These are phyloP conservation scores for Nomada fucata DNA, from an alignment of 2,888 invertebrate genomes.

Conservation along the genomic window DNA sequence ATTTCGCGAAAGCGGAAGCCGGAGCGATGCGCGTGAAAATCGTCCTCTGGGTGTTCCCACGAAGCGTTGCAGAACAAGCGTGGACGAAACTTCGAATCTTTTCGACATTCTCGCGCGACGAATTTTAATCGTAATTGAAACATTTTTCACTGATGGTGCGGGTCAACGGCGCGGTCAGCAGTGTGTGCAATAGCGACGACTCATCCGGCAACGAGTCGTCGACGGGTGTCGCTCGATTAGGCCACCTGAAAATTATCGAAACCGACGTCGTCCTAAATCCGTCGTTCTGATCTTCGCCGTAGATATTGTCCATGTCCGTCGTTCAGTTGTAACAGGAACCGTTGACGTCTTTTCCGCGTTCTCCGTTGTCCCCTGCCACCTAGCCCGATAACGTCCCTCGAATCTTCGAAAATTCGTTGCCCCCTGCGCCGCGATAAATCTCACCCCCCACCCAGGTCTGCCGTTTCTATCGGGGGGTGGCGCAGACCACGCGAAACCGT, in stretches of 20 bases:
- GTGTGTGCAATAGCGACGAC: constrained; percentile 12
- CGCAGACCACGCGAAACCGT: constrained; percentile 35
- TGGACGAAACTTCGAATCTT: too few relatives aligned
- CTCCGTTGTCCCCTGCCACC: not conserved
- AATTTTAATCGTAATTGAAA: not conserved
- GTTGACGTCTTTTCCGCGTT: not conserved
- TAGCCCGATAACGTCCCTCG: not conserved
- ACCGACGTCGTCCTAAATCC: constrained; percentile 14
- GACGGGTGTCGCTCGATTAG: not conserved
- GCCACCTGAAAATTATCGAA: constrained; percentile 13
- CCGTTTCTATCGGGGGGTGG: not conserved
- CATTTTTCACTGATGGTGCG: not conserved
- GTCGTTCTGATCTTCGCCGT: constrained; percentile 4
- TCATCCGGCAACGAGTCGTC: constrained; percentile 2
- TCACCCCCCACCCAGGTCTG: not conserved
- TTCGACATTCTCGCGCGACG: not conserved
- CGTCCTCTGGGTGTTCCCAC: not conserved
- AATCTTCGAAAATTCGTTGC: not conserved
- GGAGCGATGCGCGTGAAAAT: constrained; percentile 1
- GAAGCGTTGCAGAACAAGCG: too few relatives aligned
- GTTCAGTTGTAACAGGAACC: too few relatives aligned
- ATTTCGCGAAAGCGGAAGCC: constrained; percentile 8
- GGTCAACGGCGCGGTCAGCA: not conserved
- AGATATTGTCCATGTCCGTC: constrained; percentile 19
- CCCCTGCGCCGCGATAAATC: constrained; percentile 31